Conservation (phyloP, 2,113 vertebrate species). For the Clinocottus analis region DNA sequence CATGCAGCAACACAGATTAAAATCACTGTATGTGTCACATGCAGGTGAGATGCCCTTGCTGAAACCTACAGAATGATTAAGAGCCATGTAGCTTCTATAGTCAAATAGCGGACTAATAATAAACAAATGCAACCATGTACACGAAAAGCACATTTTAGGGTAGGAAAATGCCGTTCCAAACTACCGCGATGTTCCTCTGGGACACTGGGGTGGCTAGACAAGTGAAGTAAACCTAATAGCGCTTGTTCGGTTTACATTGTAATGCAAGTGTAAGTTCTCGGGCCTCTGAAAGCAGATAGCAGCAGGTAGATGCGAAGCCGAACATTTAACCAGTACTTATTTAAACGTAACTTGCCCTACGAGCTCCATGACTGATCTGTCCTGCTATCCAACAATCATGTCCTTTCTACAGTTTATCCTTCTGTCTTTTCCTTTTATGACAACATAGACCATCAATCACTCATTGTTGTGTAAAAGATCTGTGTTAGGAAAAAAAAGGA, state of each 20-base stretch:
- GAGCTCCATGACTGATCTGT: constrained; percentile 18
- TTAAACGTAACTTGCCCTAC: neutral
- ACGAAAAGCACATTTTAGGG: no score
- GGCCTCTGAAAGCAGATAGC: constrained; percentile 8
- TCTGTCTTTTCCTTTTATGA: neutral
- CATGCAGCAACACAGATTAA: constrained; percentile 25
- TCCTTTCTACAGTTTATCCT: constrained; percentile 5
- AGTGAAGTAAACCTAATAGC: neutral
- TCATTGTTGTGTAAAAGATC: constrained; percentile 21
- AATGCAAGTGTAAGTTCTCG: constrained; percentile 2
- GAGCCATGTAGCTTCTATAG: constrained; percentile 1
- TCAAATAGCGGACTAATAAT: constrained; percentile 50
- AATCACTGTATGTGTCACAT: constrained; percentile 34
- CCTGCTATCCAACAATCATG: constrained; percentile 2
- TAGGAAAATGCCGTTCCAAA: neutral
- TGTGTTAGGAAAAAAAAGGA: neutral
- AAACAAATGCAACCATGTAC: constrained; percentile 26
- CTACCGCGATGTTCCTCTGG: neutral
- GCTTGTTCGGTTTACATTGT: neutral
- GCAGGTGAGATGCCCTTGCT: constrained; percentile 39
- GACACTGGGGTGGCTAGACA: neutral
- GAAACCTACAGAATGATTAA: constrained; percentile 55
- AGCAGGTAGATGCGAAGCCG: constrained; percentile 8
- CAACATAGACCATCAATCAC: neutral
- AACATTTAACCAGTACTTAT: constrained; percentile 10